Conservation (phyloP, 1,140 invertebrate species). For the Doryteuthis pealeii region DNA sequence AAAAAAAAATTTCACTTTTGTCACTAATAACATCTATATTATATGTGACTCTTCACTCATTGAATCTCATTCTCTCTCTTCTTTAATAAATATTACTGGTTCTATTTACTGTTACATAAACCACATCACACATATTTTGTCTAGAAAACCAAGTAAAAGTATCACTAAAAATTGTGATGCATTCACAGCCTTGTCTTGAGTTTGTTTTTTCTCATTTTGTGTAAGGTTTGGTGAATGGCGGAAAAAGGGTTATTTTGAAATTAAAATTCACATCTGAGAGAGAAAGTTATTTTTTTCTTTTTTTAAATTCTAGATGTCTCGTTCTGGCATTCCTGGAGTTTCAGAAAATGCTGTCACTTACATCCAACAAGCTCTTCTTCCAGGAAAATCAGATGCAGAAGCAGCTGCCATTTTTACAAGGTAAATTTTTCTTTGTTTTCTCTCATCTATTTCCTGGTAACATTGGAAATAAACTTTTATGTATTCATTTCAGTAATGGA, state of each 20-base stretch:
- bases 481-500: too few species aligned
- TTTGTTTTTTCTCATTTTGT: neutral
- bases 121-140: too few species aligned
- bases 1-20: too few species aligned
- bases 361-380: conserved; percentile 86
- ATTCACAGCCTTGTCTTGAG: too few species aligned
- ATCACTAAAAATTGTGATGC: too few species aligned
- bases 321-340: conserved; percentile 91
- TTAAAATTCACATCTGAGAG: neutral
- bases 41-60: too few species aligned
- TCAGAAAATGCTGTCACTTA: conserved; percentile 88
- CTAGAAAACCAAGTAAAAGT: too few species aligned
- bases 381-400: conserved; percentile 88
- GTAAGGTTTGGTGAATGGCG: neutral
- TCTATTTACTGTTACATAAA: too few species aligned
- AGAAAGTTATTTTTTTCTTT: neutral
- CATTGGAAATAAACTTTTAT: too few species aligned
- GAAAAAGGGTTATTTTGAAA: neutral
- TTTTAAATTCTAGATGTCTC: conserved; percentile 72
- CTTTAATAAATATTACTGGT: too few species aligned
- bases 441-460: neutral
- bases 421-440: conserved; percentile 27
- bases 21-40: too few species aligned
- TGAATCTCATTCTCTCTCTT: too few species aligned
- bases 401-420: conserved; percentile 76